A percentile compares a stretch with the other conserved stretches of the same genome.
These are phyloP conservation scores for Lepidothrix coronata DNA, from an alignment of 2,113 vertebrate species.

Conservation along the genomic window DNA sequence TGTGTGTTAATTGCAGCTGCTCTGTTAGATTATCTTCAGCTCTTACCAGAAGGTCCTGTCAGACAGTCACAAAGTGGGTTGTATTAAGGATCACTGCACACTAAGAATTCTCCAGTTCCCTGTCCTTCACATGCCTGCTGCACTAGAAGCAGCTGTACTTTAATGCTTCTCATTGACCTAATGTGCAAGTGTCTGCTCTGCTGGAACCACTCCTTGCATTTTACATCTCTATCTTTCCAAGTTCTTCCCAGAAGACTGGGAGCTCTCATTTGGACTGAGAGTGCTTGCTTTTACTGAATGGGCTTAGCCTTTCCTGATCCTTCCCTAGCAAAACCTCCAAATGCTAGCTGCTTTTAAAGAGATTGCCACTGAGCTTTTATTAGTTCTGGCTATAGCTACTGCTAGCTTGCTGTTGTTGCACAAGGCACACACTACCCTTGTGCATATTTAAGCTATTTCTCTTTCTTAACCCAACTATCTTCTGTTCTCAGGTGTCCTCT, in stretches of 20 bases:
- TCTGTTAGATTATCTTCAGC: slow-evolving; percentile 20
- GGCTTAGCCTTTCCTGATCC: background rate
- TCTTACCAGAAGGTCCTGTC: background rate
- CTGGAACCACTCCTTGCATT: accelerated
- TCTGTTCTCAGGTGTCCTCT: background rate
- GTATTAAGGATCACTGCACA: background rate
- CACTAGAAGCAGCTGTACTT: background rate
- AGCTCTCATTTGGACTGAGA: background rate
- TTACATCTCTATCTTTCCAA: background rate
- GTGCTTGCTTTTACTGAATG: background rate
- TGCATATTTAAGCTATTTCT: background rate
- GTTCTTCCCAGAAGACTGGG: background rate
- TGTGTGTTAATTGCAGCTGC: background rate
- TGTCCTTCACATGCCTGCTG: background rate
- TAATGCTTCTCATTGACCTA: background rate
- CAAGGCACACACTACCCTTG: accelerated
- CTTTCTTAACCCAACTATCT: background rate
- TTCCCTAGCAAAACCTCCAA: background rate
- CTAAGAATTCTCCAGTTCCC: background rate
- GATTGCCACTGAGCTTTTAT: background rate
- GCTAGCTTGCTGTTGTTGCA: background rate
- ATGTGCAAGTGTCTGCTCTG: background rate
- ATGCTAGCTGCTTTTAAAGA: background rate
- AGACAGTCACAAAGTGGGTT: background rate
- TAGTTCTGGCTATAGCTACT: background rate